These are phyloP conservation scores for Mormyrops boulengeri DNA, from an alignment of 2,797 vertebrate genomes.

Conservation along the genomic window DNA sequence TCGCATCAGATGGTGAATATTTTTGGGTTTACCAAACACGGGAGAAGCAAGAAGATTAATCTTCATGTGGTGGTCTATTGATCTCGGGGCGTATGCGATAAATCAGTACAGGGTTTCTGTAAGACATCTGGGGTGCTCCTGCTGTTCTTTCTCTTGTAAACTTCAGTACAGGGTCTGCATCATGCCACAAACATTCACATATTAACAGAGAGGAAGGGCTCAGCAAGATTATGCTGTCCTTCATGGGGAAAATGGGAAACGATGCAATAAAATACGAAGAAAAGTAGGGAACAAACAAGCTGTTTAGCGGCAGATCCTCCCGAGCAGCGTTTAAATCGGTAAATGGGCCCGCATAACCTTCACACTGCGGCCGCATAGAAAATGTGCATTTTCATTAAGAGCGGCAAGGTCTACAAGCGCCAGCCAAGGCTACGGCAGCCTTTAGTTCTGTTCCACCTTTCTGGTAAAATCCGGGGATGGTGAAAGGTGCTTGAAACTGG, in stretches of 20 bases:
- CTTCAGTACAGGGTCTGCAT: neutral
- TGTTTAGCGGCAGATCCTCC: neutral
- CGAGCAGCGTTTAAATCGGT: neutral
- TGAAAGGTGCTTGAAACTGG: neutral
- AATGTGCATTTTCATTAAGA: neutral
- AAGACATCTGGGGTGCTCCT: neutral
- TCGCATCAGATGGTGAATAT: neutral
- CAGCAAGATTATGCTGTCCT: neutral
- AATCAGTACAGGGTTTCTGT: neutral
- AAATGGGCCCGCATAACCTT: neutral
- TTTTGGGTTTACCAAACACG: neutral
- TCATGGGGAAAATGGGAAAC: neutral
- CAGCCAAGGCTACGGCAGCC: neutral
- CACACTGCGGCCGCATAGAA: neutral
- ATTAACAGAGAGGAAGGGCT: neutral
- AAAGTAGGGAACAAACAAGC: neutral
- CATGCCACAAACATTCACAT: neutral
- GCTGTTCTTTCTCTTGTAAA: neutral
- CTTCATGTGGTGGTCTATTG: slow-evolving; percentile 14
- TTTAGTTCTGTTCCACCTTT: neutral
- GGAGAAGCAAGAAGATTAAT: neutral
- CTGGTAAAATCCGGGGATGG: neutral
- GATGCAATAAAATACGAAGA: neutral
- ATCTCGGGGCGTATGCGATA: neutral
- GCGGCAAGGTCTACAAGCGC: neutral